phyloP scores from a whole-genome alignment of 2,113 vertebrate genomes.

The Dasyurus viverrinus region DNA sequence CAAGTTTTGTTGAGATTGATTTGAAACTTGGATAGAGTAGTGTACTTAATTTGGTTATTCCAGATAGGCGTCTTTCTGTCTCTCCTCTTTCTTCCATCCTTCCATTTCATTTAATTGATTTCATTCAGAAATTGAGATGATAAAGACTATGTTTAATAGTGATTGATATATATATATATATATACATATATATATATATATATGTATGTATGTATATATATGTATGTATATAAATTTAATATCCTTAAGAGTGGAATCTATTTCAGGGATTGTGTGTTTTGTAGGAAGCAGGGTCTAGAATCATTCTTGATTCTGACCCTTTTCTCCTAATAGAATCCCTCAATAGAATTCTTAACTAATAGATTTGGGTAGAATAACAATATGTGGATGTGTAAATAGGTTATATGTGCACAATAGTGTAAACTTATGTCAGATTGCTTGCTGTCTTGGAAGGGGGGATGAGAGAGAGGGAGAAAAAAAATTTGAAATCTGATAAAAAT shows the following conservation, averaged over 20 bases:
- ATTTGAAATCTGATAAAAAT: too few species aligned
- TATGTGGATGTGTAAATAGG: neutral
- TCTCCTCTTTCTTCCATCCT: neutral
- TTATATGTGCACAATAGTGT: too few species aligned
- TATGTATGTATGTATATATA: too few species aligned
- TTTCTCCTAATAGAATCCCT: neutral
- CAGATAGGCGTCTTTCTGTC: neutral
- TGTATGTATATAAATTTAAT: too few species aligned
- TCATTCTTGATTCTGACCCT: neutral
- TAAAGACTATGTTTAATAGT: neutral
- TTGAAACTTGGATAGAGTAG: neutral
- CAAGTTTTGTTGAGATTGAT: neutral
- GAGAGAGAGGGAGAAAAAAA: too few species aligned
- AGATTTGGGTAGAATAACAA: neutral
- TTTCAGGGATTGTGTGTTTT: neutral
- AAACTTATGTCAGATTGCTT: too few species aligned
- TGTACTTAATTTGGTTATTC: neutral
- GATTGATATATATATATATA: too few species aligned
- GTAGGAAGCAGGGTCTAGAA: neutral
- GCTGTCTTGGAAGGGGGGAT: too few species aligned
- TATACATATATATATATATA: too few species aligned
- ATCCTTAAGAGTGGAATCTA: neutral
- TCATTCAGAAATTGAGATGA: neutral
- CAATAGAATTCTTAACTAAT: neutral
- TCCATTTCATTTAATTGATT: neutral